Percentiles rank a stretch among this genome's conserved stretches.
These are phyloP conservation scores for Diaphora mendica DNA, from an alignment of 2,888 invertebrate species.

Conservation along the genomic window DNA sequence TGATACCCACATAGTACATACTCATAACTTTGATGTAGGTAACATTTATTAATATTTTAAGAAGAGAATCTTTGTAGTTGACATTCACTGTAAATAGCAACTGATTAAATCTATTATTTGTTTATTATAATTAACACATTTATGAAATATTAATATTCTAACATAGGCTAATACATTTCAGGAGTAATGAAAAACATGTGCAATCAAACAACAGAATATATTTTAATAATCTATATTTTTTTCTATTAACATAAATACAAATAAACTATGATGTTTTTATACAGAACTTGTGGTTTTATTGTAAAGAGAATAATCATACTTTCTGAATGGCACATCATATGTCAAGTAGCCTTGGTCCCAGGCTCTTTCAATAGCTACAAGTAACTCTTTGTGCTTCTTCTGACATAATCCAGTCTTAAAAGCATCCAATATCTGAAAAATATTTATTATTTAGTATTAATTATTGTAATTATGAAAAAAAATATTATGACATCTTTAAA, in stretches of 20 bases:
- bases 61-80: too few species aligned
- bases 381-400: constrained; percentile 90
- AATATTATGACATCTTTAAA: too few species aligned
- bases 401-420: constrained; percentile 94
- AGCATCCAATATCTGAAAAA: constrained; percentile 86
- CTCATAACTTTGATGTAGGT: too few species aligned
- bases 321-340: constrained; percentile 93
- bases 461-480: too few species aligned
- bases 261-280: constrained; percentile 33
- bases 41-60: too few species aligned
- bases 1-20: too few species aligned
- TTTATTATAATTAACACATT: not conserved
- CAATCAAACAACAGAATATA: constrained; percentile 34
- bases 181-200: constrained; percentile 9
- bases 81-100: not conserved
- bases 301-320: constrained; percentile 94
- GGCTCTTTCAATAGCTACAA: constrained; percentile 92
- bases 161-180: not conserved
- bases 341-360: constrained; percentile 93
- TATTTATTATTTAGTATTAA: too few species aligned
- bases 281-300: constrained; percentile 54
- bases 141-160: not conserved
- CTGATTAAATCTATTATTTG: not conserved
- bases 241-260: constrained; percentile 28
- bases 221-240: constrained; percentile 33